Conservation (phyloP, 1,140 invertebrate species). For the Cherax quadricarinatus region DNA sequence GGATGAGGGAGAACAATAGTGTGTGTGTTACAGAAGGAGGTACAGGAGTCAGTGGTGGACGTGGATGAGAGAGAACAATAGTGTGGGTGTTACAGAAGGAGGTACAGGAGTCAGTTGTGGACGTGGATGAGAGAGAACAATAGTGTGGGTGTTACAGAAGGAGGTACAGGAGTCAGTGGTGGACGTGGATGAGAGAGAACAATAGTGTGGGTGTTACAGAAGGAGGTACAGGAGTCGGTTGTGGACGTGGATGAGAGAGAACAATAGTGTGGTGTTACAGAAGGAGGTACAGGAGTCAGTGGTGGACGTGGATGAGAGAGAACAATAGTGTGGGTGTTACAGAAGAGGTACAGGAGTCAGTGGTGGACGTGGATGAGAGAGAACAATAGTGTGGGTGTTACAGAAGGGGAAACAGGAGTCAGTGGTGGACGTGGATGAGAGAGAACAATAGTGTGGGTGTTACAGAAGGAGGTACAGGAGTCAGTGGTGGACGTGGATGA, state of each 20-base stretch:
- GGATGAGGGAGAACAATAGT: background rate
- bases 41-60: background rate
- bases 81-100: background rate
- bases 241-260: background rate
- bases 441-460: background rate
- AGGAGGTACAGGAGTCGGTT: background rate
- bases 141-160: background rate
- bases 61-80: background rate
- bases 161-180: background rate
- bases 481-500: background rate
- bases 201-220: background rate
- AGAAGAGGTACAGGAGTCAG: background rate
- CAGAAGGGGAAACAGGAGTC: background rate
- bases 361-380: background rate
- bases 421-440: background rate
- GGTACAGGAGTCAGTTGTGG: background rate
- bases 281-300: background rate
- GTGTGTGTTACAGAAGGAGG: background rate
- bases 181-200: background rate
- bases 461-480: background rate
- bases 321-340: background rate
- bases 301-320: background rate
- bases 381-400: background rate
- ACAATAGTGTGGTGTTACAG: background rate
- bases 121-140: background rate